A percentile compares a stretch with the other conserved stretches of the same genome.
These are phyloP conservation scores for Karalla daura DNA, from an alignment of 2,797 vertebrate species.

Conservation along the genomic window DNA sequence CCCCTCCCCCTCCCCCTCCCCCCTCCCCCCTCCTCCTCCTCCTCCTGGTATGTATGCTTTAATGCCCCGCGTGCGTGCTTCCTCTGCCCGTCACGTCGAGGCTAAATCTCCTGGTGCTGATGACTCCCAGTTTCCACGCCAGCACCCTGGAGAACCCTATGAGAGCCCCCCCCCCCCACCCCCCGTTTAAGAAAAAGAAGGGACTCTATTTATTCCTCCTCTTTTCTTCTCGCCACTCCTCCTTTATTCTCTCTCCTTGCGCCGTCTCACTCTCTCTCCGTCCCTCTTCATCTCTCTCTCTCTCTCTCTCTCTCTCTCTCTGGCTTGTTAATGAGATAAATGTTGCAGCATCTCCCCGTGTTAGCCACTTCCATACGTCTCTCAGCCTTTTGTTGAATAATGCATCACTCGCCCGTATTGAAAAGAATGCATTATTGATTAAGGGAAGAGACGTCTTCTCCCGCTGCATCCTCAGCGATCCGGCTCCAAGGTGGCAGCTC, in stretches of 20 bases:
- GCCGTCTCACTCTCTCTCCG: neutral
- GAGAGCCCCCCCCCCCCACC: neutral
- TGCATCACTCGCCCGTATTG: conserved; percentile 64
- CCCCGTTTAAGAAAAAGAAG: neutral
- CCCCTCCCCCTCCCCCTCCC: no score
- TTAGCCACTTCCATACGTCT: conserved; percentile 56
- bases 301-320: conserved; percentile 34
- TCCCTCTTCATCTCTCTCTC: neutral
- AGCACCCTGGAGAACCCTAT: conserved; percentile 49
- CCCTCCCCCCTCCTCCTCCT: no score
- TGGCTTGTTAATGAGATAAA: conserved; percentile 74
- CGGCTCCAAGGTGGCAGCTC: conserved; percentile 20
- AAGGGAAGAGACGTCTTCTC: conserved; percentile 52
- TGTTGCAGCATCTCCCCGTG: conserved; percentile 51
- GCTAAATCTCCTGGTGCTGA: conserved; percentile 56
- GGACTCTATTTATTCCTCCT: conserved; percentile 2
- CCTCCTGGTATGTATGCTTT: conserved; percentile 44
- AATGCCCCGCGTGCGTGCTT: conserved; percentile 29
- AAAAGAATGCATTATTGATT: conserved; percentile 75
- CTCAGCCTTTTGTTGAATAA: conserved; percentile 74
- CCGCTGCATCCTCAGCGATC: conserved; percentile 47
- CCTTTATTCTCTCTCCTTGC: neutral
- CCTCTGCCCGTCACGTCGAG: conserved; percentile 36
- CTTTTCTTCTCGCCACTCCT: neutral
- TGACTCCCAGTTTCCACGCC: conserved; percentile 53